Evolutionary conservation across 2,113 vertebrate species (phyloP), one percentile per base, ranked within the genome.

Genomic region (Sakesphorus luctuosus): DNA sequence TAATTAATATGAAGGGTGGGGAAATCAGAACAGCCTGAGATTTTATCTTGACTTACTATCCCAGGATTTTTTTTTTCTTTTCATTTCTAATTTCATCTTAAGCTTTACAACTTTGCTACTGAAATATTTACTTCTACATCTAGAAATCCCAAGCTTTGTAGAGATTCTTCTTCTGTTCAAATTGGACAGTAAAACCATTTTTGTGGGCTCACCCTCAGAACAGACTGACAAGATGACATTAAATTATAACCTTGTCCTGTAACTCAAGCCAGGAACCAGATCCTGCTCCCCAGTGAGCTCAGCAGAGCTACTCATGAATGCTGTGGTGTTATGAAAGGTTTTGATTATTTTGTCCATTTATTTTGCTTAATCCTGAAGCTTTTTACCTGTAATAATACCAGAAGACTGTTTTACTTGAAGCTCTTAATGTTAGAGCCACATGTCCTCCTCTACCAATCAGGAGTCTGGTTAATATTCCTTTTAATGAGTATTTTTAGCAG

Each of bases 1-100:
- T 95, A 10, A 95, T 94, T 93, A 96, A 89, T 58, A 65, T 69
- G 55, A 89, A 96, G 94, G 89, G 90, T 86, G 92, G 85, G 89
- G 94, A 96, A 81, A 83, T 90, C 72, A 58, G 84, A 93, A 40
- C 71, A 81, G 49, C 81, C 55, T 77, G 87, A 96, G 95, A 94
- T 96, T 91, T 93, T 81, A 94, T 95, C 93, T 96, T 21, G 29
- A 49, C 62, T 80, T 75, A 65, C 67, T 85, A 33, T 94, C 92
- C 94, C 91, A 84, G 75, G 50, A 58, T 46, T 59, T 35, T 67
- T 61, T 40, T 50, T 28, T 52, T 24, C 40, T 43, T 36, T 12
- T 38, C 21, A 44, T 65, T 76, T 88, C 21, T 94, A 40, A 72
- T 59, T 90, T 84, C 36, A 2, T 25, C 8, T 62, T 28, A 46